Conservation (phyloP, 2,888 invertebrate species). For the Noctua janthe region DNA sequence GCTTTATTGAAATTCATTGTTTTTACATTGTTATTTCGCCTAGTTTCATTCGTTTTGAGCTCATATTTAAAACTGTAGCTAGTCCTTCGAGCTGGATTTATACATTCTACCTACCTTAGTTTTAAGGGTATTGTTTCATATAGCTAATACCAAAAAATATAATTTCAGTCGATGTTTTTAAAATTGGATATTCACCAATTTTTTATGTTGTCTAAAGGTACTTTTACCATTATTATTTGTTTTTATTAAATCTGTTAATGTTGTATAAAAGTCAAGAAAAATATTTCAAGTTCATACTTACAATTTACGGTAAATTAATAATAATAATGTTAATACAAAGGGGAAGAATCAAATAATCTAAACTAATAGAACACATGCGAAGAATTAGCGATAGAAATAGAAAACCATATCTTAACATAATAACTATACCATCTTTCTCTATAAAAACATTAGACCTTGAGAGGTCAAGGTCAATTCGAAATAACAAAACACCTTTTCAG, state of each 20-base stretch:
- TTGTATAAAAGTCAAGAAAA: conserved; percentile 10
- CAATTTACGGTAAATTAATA: conserved; percentile 27
- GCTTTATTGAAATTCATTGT: neutral
- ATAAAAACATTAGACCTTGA: neutral
- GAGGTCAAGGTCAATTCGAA: conserved; percentile 5
- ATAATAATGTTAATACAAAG: conserved; percentile 49
- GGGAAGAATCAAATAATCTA: conserved; percentile 42
- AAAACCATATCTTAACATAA: conserved; percentile 23
- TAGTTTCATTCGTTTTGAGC: neutral
- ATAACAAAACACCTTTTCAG: neutral
- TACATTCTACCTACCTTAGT: neutral
- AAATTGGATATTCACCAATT: neutral
- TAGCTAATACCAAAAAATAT: neutral
- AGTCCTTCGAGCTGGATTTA: neutral
- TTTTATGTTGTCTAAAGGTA: neutral
- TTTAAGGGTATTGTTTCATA: neutral
- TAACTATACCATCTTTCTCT: conserved; percentile 48
- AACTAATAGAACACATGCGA: conserved; percentile 57
- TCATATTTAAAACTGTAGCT: neutral
- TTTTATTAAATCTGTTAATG: conserved; percentile 17
- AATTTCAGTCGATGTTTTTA: neutral
- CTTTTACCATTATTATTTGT: conserved; percentile 9
- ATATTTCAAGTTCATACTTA: conserved; percentile 34
- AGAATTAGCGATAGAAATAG: conserved; percentile 52
- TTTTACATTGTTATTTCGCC: neutral